A percentile compares a stretch with the other conserved stretches of the same genome.
Conservation (phyloP, 2,888 invertebrate genomes). For the Troilus luridus region DNA sequence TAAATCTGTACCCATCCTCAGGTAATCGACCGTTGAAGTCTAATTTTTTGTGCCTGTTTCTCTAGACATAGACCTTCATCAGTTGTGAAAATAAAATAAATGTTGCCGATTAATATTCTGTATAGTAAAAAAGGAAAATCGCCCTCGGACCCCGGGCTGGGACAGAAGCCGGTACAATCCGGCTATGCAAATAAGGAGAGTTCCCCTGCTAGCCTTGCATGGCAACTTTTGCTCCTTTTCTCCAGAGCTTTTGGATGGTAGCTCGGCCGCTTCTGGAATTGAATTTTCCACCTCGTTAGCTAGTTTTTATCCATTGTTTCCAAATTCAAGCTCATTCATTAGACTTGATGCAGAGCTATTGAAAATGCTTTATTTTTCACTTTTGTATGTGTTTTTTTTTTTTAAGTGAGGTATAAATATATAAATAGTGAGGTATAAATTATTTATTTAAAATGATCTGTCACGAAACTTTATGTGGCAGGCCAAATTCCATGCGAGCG, state of each 20-base stretch:
- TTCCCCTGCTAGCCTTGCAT: slow-evolving; percentile 1
- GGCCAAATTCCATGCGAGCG: no score
- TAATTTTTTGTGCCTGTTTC: no score
- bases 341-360: background rate
- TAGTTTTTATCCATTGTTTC: background rate
- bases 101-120: no score
- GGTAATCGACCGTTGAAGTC: no score
- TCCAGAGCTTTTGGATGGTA: background rate
- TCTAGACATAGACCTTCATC: no score
- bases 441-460: no score
- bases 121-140: background rate
- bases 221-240: slow-evolving; percentile 23
- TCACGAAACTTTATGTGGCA: no score
- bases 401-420: no score
- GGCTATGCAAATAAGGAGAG: slow-evolving; percentile 9
- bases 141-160: background rate
- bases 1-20: no score
- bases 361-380: background rate
- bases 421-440: no score
- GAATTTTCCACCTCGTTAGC: background rate
- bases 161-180: background rate
- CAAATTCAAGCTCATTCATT: background rate
- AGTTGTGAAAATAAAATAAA: no score
- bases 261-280: slow-evolving; percentile 30
- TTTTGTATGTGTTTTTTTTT: background rate